Evolutionary conservation across 1,140 invertebrate genomes (phyloP).

Genomic region (Trypoxylus dichotomus): DNA sequence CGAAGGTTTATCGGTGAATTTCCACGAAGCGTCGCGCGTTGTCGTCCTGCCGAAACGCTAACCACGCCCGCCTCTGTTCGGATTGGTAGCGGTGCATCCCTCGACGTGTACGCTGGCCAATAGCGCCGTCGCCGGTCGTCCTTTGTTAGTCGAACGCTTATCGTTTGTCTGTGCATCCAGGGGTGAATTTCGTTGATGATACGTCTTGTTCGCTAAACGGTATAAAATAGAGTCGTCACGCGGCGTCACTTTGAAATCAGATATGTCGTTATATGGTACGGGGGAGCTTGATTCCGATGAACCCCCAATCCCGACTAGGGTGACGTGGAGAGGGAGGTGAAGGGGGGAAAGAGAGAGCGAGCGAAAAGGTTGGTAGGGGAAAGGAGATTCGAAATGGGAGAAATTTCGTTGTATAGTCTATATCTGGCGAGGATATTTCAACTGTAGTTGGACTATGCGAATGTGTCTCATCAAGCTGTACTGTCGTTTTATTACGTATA

Average conservation of each 20-base stretch:
- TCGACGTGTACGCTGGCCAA: neutral
- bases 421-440: no score
- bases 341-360: no score
- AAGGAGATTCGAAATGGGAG: no score
- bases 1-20: neutral
- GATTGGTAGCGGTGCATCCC: conserved; percentile 25
- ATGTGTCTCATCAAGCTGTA: no score
- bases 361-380: no score
- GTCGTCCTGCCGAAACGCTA: neutral
- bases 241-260: conserved; percentile 35
- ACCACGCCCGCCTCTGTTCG: neutral
- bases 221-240: conserved; percentile 42
- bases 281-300: neutral
- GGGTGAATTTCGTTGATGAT: conserved; percentile 30
- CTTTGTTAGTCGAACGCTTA: conserved; percentile 21
- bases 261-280: conserved; percentile 30
- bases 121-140: conserved; percentile 18
- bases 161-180: conserved; percentile 35
- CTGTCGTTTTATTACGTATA: no score
- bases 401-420: no score
- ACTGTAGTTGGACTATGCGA: no score
- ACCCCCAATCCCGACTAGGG: no score
- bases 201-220: conserved; percentile 37
- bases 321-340: no score
- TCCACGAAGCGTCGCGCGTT: neutral